Evolutionary conservation across 2,888 invertebrate species (phyloP).

Genomic region (Drosophila paramelanica): DNA sequence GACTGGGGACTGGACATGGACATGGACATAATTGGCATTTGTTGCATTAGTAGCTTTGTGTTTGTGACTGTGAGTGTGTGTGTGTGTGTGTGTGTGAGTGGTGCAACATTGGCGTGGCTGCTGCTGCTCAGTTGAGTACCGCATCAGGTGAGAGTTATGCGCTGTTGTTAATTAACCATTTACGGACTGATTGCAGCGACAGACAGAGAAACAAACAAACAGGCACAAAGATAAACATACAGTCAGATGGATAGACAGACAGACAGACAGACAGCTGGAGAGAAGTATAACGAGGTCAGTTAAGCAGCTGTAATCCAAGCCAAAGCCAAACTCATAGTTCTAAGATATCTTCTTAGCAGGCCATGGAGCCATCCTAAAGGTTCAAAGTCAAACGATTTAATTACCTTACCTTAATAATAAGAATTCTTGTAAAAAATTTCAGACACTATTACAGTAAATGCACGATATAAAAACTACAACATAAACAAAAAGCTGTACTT

Average conservation of each 20-base stretch:
- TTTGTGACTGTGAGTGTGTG: background rate
- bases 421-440: too few species aligned
- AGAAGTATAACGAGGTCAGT: constrained; percentile 62
- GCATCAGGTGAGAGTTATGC: constrained; percentile 77
- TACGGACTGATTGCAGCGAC: constrained; percentile 71
- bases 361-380: constrained; percentile 23
- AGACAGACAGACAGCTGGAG: constrained; percentile 2
- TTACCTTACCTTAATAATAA: background rate
- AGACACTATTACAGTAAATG: too few species aligned
- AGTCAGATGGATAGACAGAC: constrained; percentile 7
- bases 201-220: constrained; percentile 17
- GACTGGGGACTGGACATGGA: constrained; percentile 51
- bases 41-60: constrained; percentile 48
- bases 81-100: background rate
- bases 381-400: background rate
- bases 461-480: too few species aligned
- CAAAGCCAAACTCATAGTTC: background rate
- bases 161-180: constrained; percentile 77
- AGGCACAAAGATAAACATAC: background rate
- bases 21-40: constrained; percentile 73
- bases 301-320: constrained; percentile 14
- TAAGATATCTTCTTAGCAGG: constrained; percentile 6
- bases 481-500: too few species aligned
- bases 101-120: constrained; percentile 12
- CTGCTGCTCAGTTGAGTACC: constrained; percentile 17